Evolutionary conservation across 2,797 vertebrate species (phyloP).

Genomic region (Bradypodion ventrale): DNA sequence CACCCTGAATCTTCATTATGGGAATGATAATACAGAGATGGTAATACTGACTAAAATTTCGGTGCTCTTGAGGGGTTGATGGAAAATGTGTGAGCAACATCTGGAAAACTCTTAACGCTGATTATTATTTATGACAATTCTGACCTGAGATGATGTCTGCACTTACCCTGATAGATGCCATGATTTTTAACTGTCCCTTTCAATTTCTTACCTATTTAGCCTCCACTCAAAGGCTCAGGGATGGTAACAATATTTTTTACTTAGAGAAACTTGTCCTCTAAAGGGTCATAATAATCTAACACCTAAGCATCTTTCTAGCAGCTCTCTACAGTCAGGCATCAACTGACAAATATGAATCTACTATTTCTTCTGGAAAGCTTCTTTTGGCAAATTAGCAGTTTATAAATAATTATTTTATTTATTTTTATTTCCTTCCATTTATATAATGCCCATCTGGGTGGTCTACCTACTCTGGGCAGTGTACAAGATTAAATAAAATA

Average conservation of each 20-base stretch:
- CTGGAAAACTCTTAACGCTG: neutral
- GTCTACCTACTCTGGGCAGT: too few species aligned
- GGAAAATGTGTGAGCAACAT: neutral
- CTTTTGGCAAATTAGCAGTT: neutral
- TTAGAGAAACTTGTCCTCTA: neutral
- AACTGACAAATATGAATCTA: neutral
- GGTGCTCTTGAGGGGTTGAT: neutral
- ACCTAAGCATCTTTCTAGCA: neutral
- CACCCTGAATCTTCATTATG: neutral
- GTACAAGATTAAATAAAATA: too few species aligned
- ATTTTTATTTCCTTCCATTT: too few species aligned
- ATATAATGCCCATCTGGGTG: too few species aligned
- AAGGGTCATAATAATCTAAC: neutral
- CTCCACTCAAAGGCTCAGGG: neutral
- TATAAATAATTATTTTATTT: too few species aligned
- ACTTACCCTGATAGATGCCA: neutral
- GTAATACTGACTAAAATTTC: neutral
- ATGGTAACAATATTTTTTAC: neutral
- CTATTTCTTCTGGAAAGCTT: neutral
- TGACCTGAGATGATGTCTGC: neutral
- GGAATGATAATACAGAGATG: neutral
- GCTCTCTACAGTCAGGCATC: neutral
- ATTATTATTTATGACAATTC: neutral
- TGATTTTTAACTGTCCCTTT: neutral
- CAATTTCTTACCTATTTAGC: constrained; percentile 13